Evolutionary conservation across 2,113 vertebrate genomes (phyloP), one percentile per base, ranked within the genome.

Genomic region (Tragelaphus scriptus): DNA sequence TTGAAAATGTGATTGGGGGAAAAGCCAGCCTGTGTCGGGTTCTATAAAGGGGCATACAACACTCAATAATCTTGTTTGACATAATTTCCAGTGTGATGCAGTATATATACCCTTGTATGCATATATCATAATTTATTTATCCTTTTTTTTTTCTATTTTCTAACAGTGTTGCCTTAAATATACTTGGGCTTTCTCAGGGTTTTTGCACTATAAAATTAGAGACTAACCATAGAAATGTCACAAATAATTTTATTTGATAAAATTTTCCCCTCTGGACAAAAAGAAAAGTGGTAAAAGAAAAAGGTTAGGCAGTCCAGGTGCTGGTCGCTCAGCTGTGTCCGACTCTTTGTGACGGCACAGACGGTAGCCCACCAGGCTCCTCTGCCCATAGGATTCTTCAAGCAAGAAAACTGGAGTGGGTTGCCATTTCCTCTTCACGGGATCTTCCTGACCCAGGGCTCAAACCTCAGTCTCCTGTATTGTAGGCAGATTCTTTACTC

Each of bases 21-120:
- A 88, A 92, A 58, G 55, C 47, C 81, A 85, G 68, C 36, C 85
- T 44, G 53, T 65, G 28, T n/a, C 1, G 0, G 36, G 28, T 44
- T 92, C 90, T 85, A 51, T 68, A 86, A 95, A 36, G 84, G 85
- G 68, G 88, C n/a, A n/a, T 10, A 92, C 59, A 75, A 91, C 71
- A 96, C 36, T 71, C 89, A 81, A 81, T 93, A 91, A 94, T 88
- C 95, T 90, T 95, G 89, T 95, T 91, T 94, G 53, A 97, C 77
- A 93, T 61, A 55, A 97, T 85, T 90, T 75, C 82, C 55, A 68
- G n/a, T 55, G 79, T 36, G 51, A 36, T 28, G 25, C 40, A 84
- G 32, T 56, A 56, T n/a, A 77, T 65, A 93, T 3, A 56, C 59
- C 53, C 90, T 88, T 30, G 40, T 40, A 85, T n/a, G 36, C 23